Base-by-base conservation (phyloP, 2,888 invertebrate genomes). In the Trissolcus japonicus region DNA sequence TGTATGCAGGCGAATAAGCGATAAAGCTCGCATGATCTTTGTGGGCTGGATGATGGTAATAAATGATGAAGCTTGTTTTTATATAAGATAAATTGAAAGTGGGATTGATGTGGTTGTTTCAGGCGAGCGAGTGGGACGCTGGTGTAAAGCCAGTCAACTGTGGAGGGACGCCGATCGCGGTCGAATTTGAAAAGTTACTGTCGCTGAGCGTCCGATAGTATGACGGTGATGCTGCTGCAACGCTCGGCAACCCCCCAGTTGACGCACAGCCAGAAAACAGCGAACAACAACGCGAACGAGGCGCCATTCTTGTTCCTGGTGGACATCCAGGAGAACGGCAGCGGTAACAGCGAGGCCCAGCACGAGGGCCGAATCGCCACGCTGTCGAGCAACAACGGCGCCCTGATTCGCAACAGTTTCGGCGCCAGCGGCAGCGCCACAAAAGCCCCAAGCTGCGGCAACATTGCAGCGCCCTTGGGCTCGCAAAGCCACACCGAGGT, bases 401-500 rank as follows among this genome's bases (percentile, higher is more conserved):
- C 7, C 19, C 40, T 17, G 6, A 57, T 16, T 48, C 79, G 80
- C 66, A 82, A 79, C 72, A 81, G 79, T 71, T 78, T 73, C 73
- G 73, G 77, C 69, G 77, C 68, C 11, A 40, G 17, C 61, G 46
- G 57, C 16, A 76, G 72, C 75, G 78, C 73, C 72, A 69, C 73
- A 48, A 73, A 78, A 69, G 71, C 73, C 13, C 80, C 82, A 51
- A 83, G 81, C 74, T 79, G 79, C 77, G 78, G 80, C 68, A 71
- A 75, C 82, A 81, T 83, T 79, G 85, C 79, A 71, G 81, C 82
- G 77, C 91, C 91, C 91, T 90, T 91, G 90, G 90, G 90, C 90
- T 90, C 89, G 90, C 90, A 90, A 90, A 90, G 89, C 90, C 88
- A 86, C 87, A 88, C 87, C 89, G 92, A 91, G 89, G 90, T 90